Conservation (phyloP, 2,113 vertebrate species). For the Psilopsiagon aymara region DNA sequence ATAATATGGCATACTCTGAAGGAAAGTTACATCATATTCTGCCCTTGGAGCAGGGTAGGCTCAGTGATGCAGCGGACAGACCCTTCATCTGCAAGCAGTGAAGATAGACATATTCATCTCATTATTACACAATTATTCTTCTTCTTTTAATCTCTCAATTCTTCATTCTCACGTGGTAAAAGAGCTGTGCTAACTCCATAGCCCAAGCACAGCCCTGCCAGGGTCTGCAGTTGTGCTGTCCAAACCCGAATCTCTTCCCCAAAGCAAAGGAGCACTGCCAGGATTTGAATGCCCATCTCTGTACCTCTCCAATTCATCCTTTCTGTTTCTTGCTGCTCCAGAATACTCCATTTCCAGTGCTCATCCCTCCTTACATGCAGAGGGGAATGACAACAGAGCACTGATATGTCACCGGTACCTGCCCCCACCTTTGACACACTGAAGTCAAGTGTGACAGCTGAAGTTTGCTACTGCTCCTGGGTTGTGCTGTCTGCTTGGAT, state of each 20-base stretch:
- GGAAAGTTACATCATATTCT: neutral
- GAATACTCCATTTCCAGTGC: neutral
- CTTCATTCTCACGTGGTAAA: neutral
- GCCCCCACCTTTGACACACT: neutral
- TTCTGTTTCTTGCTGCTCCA: neutral
- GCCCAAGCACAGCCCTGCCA: neutral
- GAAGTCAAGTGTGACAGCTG: fast-evolving
- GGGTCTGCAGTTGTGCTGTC: neutral
- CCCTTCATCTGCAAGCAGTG: slow-evolving; percentile 1
- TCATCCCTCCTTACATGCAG: neutral
- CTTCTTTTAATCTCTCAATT: neutral
- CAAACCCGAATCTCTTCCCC: neutral
- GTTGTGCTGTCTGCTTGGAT: neutral
- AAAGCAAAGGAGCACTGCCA: neutral
- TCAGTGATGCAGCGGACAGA: neutral
- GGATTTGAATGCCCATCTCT: neutral
- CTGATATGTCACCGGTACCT: neutral
- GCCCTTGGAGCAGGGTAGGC: neutral
- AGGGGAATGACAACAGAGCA: neutral
- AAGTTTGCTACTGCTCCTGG: neutral
- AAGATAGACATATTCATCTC: neutral
- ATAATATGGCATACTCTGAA: neutral
- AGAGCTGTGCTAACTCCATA: neutral
- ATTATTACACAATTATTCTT: neutral
- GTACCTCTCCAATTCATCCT: neutral